Percentiles rank a stretch among this genome's conserved stretches.
phyloP scores from a whole-genome alignment of 1,140 invertebrate genomes.

The Drosophila gunungcola region DNA sequence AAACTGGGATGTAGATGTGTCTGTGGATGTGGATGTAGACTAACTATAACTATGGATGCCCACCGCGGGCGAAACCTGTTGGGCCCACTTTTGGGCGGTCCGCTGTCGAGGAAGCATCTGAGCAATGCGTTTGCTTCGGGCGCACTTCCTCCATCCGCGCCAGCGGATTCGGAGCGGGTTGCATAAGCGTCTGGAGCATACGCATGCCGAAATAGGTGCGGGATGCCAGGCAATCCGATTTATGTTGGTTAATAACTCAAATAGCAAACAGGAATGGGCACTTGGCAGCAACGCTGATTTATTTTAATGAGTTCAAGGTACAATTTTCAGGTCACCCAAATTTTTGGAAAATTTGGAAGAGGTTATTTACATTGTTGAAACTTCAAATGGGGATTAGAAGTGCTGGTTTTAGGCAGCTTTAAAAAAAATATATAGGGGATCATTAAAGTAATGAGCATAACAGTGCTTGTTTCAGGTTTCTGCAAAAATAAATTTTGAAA shows the following conservation, averaged over 20 bases:
- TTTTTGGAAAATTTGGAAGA: no score
- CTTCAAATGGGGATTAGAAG: no score
- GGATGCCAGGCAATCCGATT: conserved; percentile 16
- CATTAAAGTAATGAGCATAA: no score
- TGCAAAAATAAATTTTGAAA: no score
- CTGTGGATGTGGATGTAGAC: conserved; percentile 5
- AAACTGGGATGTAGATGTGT: conserved; percentile 9
- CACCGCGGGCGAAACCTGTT: conserved; percentile 21
- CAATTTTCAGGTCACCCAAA: no score
- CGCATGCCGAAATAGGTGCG: background rate
- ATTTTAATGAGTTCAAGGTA: background rate
- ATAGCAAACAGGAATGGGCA: background rate
- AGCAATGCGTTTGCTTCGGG: conserved; percentile 3
- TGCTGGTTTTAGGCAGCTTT: no score
- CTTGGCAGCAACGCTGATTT: background rate
- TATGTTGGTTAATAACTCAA: conserved; percentile 31
- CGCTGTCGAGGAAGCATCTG: conserved; percentile 6
- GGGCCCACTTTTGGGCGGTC: conserved; percentile 18
- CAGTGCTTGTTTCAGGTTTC: no score
- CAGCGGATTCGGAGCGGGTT: conserved; percentile 12
- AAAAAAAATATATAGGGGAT: no score
- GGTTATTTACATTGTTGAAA: no score
- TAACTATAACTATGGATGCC: conserved; percentile 1
- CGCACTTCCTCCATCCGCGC: conserved; percentile 16
- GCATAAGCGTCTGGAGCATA: conserved; percentile 3